Conservation (phyloP, 2,888 invertebrate genomes). For the Calliopum simillimum region DNA sequence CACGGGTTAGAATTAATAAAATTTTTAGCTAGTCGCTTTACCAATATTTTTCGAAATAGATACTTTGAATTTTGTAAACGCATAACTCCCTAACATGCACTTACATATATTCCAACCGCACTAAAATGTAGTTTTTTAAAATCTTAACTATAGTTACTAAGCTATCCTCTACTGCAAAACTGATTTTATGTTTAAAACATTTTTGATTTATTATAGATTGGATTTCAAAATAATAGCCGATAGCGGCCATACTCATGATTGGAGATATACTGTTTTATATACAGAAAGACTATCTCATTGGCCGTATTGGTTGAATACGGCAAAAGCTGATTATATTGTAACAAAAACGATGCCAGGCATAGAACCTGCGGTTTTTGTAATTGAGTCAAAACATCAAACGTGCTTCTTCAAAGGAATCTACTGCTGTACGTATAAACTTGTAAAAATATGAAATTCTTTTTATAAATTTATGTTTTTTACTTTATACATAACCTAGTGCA, state of each 20-base stretch:
- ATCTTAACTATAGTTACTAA: no score
- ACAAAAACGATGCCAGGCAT: constrained; percentile 68
- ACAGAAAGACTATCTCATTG: constrained; percentile 74
- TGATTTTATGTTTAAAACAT: background rate
- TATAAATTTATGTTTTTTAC: background rate
- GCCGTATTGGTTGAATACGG: constrained; percentile 73
- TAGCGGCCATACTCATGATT: constrained; percentile 75
- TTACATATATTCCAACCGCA: no score
- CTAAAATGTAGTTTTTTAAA: no score
- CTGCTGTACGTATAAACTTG: constrained; percentile 71
- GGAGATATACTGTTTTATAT: constrained; percentile 77
- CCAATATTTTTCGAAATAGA: no score
- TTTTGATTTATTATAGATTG: constrained; percentile 66
- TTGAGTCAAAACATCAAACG: constrained; percentile 74
- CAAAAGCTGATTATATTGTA: constrained; percentile 72
- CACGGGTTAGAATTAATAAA: no score
- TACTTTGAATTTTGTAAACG: no score
- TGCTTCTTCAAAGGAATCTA: constrained; percentile 72
- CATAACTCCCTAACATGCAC: no score
- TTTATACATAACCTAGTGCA: constrained; percentile 68
- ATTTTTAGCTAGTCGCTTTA: no score
- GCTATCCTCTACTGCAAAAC: no score
- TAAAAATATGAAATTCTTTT: background rate
- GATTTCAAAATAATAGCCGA: constrained; percentile 75
- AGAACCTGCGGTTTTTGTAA: constrained; percentile 68